Evolutionary conservation across 1,140 invertebrate genomes (phyloP).

Genomic region (Sarcophaga bullata): DNA sequence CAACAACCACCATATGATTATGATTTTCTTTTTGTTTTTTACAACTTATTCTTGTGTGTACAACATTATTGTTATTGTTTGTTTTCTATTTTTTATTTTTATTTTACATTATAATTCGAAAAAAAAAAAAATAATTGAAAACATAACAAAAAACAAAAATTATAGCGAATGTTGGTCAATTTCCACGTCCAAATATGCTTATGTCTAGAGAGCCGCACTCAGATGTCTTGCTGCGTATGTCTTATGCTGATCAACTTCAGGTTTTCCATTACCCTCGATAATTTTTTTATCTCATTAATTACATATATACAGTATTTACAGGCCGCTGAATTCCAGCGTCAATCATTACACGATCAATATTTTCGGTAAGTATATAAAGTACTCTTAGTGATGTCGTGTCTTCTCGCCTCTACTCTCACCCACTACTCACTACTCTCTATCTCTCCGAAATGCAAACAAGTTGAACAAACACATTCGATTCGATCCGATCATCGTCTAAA

Average conservation of each 20-base stretch:
- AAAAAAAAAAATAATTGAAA: slow-evolving; percentile 23
- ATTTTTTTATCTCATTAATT: slow-evolving; percentile 62
- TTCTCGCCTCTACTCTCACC: not conserved
- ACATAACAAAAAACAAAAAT: not conserved
- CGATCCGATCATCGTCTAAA: not conserved
- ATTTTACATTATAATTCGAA: slow-evolving; percentile 31
- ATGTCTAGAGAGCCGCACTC: slow-evolving; percentile 65
- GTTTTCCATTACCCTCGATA: slow-evolving; percentile 58
- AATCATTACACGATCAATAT: slow-evolving; percentile 65
- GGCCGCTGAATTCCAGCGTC: slow-evolving; percentile 65
- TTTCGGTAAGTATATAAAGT: slow-evolving; percentile 57
- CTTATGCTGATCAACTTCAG: slow-evolving; percentile 66
- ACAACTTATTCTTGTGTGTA: not conserved
- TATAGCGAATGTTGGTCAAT: slow-evolving; percentile 65
- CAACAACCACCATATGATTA: too few relatives aligned
- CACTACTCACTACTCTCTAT: not conserved
- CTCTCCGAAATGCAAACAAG: not conserved
- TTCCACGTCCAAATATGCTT: slow-evolving; percentile 66
- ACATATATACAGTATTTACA: slow-evolving; percentile 66
- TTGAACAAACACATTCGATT: too few relatives aligned
- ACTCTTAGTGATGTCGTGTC: not conserved
- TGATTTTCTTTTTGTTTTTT: too few relatives aligned
- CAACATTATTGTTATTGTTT: not conserved
- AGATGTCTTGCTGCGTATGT: slow-evolving; percentile 65
- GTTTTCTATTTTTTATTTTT: slow-evolving; percentile 17